A percentile compares a stretch with the other conserved stretches of the same genome.
Conservation (phyloP, 2,797 vertebrate genomes). For the Lagorchestes hirsutus region DNA sequence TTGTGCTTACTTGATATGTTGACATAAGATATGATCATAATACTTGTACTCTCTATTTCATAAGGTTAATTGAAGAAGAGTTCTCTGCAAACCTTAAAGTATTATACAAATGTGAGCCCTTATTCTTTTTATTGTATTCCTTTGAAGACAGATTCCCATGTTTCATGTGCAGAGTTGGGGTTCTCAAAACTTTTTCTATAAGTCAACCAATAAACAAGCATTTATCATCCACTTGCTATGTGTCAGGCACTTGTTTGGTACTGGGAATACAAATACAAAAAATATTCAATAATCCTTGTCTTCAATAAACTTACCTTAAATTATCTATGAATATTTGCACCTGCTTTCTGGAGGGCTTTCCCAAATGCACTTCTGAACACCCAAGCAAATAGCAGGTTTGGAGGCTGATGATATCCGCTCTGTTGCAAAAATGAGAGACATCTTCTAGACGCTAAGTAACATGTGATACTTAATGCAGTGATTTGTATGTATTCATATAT, state of each 20-base stretch:
- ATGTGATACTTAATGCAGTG: slow-evolving; percentile 24
- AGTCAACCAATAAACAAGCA: neutral
- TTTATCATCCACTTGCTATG: neutral
- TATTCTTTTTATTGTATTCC: neutral
- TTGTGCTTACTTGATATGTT: neutral
- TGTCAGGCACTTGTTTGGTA: neutral
- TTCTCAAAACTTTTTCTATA: neutral
- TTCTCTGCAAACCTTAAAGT: neutral
- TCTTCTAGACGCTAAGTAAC: slow-evolving; percentile 23
- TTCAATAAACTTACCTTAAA: neutral
- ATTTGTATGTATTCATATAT: slow-evolving; percentile 6
- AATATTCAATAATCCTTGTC: neutral
- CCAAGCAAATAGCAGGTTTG: slow-evolving; percentile 35
- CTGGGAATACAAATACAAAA: neutral
- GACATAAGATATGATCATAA: neutral
- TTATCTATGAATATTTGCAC: neutral
- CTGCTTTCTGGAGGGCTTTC: slow-evolving; percentile 12
- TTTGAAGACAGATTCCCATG: neutral
- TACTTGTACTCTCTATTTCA: neutral
- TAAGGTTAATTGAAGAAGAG: neutral
- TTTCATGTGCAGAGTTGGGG: neutral
- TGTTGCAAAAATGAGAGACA: slow-evolving; percentile 7
- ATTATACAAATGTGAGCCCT: neutral
- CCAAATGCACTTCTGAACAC: slow-evolving; percentile 21
- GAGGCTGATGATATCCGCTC: slow-evolving; percentile 1